phyloP scores from a whole-genome alignment of 1,140 invertebrate genomes.

The Cataglyphis hispanica region DNA sequence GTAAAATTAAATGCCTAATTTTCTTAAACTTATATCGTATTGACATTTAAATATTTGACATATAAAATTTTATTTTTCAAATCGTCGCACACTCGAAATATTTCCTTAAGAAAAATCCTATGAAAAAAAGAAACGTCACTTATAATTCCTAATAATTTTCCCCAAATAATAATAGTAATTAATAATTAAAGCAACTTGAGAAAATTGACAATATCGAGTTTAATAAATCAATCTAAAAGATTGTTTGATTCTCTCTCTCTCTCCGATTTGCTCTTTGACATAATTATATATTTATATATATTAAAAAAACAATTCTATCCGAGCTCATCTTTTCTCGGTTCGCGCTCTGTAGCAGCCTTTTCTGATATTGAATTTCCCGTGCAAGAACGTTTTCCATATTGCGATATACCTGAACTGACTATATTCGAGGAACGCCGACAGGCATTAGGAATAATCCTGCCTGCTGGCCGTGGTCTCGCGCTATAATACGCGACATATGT shows the following conservation, averaged over 20 bases:
- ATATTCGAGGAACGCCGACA: conserved; percentile 8
- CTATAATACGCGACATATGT: conserved; percentile 49
- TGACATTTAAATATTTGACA: no score
- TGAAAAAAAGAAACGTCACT: neutral
- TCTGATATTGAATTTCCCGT: neutral
- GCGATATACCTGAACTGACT: conserved; percentile 17
- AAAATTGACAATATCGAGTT: neutral
- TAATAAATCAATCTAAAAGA: neutral
- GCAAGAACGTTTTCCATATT: neutral
- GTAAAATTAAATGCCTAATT: neutral
- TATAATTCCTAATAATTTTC: neutral
- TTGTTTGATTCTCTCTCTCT: neutral
- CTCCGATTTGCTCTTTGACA: neutral
- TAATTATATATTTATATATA: conserved; percentile 1
- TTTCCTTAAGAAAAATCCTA: no score
- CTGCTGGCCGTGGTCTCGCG: neutral
- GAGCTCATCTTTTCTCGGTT: neutral
- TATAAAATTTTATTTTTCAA: no score
- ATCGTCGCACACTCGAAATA: no score
- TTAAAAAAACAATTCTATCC: neutral
- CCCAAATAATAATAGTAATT: neutral
- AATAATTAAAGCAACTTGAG: no score
- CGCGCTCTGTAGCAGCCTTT: neutral
- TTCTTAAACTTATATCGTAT: neutral
- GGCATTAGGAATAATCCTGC: conserved; percentile 52